Evolutionary conservation across 2,797 vertebrate genomes (phyloP).

Genomic region (Malurus leucopterus): DNA sequence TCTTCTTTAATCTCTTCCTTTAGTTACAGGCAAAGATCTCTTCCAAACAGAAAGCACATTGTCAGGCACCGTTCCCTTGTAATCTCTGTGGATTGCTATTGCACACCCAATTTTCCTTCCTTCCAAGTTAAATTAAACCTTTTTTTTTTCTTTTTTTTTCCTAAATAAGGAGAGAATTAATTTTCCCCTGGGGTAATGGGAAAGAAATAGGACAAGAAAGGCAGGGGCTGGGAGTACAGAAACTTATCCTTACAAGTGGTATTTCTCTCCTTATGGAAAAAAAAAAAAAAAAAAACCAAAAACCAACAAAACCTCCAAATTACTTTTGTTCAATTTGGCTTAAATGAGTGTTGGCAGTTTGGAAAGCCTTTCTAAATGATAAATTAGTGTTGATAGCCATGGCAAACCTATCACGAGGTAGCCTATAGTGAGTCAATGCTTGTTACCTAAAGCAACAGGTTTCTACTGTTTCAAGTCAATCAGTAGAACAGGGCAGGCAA

Average conservation of each 20-base stretch:
- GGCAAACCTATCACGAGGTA: not conserved
- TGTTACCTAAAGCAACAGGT: not conserved
- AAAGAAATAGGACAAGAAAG: not conserved
- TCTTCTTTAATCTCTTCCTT: constrained; percentile 18
- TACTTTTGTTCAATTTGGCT: not conserved
- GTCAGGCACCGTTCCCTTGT: not conserved
- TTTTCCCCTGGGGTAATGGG: not conserved
- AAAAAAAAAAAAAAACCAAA: not conserved
- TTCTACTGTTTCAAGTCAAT: not conserved
- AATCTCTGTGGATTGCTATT: not conserved
- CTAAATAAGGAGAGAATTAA: not conserved
- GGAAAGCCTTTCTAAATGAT: not conserved
- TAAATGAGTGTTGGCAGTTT: not conserved
- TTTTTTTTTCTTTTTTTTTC: not conserved
- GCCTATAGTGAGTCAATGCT: not conserved
- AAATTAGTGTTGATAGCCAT: not conserved
- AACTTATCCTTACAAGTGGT: not conserved
- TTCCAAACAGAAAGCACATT: not conserved
- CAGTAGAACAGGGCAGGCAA: not conserved
- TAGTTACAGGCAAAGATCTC: constrained; percentile 24
- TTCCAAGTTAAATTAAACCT: constrained; percentile 25
- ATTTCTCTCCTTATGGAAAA: not conserved
- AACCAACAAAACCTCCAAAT: not conserved
- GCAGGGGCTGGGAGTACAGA: not conserved
- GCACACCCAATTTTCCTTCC: not conserved